Evolutionary conservation across 2,113 vertebrate genomes (phyloP).

Genomic region (Prinia subflava): DNA sequence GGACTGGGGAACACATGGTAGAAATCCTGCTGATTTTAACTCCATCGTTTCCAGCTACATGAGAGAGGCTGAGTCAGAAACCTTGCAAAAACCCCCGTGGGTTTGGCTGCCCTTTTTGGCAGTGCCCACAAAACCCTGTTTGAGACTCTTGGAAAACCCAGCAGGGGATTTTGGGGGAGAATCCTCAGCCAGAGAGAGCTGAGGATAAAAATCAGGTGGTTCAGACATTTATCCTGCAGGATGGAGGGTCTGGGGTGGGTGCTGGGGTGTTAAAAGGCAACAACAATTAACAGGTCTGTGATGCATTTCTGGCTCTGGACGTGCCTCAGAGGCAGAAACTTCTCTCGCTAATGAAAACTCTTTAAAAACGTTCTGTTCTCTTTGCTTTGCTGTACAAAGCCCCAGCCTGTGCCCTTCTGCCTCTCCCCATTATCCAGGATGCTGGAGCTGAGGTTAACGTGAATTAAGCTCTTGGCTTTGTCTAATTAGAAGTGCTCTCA

Average conservation of each 20-base stretch:
- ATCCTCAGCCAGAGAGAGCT: background rate
- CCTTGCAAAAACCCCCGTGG: accelerated
- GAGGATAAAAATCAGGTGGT: accelerated
- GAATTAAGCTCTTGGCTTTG: background rate
- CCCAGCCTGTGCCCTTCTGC: background rate
- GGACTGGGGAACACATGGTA: background rate
- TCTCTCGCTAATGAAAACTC: background rate
- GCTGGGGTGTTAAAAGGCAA: background rate
- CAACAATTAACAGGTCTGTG: background rate
- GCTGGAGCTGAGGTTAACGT: background rate
- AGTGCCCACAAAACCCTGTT: background rate
- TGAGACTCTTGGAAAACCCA: background rate
- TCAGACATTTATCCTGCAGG: background rate
- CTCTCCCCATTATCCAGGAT: background rate
- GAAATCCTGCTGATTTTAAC: background rate
- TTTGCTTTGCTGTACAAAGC: background rate
- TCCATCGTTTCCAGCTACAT: background rate
- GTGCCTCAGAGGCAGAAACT: background rate
- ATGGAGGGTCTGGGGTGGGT: background rate
- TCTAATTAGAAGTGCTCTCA: background rate
- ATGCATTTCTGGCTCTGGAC: background rate
- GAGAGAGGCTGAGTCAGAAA: background rate
- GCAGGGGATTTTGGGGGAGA: background rate
- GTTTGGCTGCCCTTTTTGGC: background rate
- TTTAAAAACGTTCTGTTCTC: background rate